Evolutionary conservation across 2,113 vertebrate species (phyloP), one percentile per base, ranked within the genome.

Genomic region (Turdus rufiventris): DNA sequence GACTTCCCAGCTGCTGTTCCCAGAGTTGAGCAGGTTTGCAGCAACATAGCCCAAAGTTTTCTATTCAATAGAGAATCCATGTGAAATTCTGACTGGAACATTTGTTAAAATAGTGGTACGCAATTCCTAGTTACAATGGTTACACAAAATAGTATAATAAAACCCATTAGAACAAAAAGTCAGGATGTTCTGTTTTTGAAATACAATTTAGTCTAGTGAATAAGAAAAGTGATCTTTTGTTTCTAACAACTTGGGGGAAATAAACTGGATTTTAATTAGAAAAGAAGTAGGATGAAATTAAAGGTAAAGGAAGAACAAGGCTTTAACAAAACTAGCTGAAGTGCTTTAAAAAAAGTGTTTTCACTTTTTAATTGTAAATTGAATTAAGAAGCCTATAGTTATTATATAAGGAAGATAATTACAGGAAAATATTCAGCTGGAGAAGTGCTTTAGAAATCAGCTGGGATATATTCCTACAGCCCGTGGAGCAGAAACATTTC

Each of bases 221-320:
- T 85, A 68, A 38, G 43, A 88, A 50, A 62, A 68, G 42, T 73
- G 50, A 74, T 88, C 63, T 95, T 97, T 89, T 89, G 33, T 94
- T 73, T 93, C 88, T 71, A 87, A 92, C 71, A 96, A 88, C 81
- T 79, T 86, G 71, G 74, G 82, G 31, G 61, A 96, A 93, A 93
- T 78, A 95, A 97, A 89, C 82, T 94, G 80, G 51, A 93, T 96
- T 96, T 96, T 96, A 96, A 93, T 95, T 93, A 96, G 83, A 57
- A 86, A 85, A 94, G 73, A 94, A 92, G 48, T 83, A 76, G 33
- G 57, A 85, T 63, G 83, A 93, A 96, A 95, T 89, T 70, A 89
- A 85, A 71, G 50, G 34, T 80, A 89, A 82, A 62, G 38, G 19
- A 92, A 68, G 60, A 94, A 94, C 67, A 94, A 94, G 56, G 58